A percentile compares a stretch with the other conserved stretches of the same genome.
Conservation (phyloP, 2,888 invertebrate genomes). For the Bedellia somnulentella region DNA sequence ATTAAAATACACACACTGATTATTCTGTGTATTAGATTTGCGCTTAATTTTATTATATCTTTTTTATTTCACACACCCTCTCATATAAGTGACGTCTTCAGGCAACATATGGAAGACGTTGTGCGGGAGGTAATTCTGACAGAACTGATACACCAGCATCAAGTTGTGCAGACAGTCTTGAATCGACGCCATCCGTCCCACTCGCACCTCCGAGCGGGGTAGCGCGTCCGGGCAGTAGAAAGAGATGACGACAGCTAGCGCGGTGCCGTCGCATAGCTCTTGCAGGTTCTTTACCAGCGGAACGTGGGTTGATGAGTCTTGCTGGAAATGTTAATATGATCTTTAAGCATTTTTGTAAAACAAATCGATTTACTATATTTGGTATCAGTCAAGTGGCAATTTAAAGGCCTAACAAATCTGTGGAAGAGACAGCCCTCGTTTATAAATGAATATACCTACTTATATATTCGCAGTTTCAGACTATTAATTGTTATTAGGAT, state of each 20-base stretch:
- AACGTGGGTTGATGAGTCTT: slow-evolving; percentile 60
- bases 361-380: too few relatives aligned
- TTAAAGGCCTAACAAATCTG: too few relatives aligned
- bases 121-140: slow-evolving; percentile 79
- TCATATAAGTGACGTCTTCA: slow-evolving; percentile 94
- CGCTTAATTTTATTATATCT: background rate
- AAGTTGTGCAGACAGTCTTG: slow-evolving; percentile 92
- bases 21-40: too few relatives aligned
- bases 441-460: too few relatives aligned
- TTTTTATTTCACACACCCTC: slow-evolving; percentile 64
- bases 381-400: too few relatives aligned
- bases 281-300: slow-evolving; percentile 77
- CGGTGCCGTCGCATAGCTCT: slow-evolving; percentile 90
- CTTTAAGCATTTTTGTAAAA: too few relatives aligned
- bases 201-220: slow-evolving; percentile 46
- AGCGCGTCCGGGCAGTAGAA: slow-evolving; percentile 75
- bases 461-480: too few relatives aligned
- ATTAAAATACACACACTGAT: too few relatives aligned
- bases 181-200: slow-evolving; percentile 70
- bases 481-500: too few relatives aligned
- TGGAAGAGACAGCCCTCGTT: too few relatives aligned
- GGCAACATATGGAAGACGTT: slow-evolving; percentile 91
- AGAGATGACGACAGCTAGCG: slow-evolving; percentile 82
- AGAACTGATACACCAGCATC: slow-evolving; percentile 85
- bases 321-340: slow-evolving; percentile 41